These are phyloP conservation scores for Nannobrachium achirus DNA, from an alignment of 2,113 vertebrate species.

Conservation along the genomic window DNA sequence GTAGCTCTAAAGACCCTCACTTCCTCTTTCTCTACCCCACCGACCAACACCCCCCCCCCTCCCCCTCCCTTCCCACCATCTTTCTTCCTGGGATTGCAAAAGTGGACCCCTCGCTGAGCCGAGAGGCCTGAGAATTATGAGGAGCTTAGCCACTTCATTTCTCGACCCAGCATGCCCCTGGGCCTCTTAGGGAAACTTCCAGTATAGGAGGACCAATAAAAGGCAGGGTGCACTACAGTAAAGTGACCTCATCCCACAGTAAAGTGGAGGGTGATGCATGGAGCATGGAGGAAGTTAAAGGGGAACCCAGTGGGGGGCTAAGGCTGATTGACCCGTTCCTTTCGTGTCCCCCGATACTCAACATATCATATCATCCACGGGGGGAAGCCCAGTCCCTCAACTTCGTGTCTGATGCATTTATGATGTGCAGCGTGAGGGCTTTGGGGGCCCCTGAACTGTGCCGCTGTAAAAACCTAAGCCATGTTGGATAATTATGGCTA, in stretches of 20 bases:
- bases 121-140: constrained; percentile 42
- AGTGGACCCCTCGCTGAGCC: constrained; percentile 29
- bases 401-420: neutral
- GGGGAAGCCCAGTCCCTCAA: neutral
- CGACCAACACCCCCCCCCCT: neutral
- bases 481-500: neutral
- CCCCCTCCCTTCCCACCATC: neutral
- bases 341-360: neutral
- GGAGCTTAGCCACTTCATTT: constrained; percentile 37
- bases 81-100: constrained; percentile 13
- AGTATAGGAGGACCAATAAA: constrained; percentile 24
- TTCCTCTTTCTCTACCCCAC: neutral
- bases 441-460: neutral
- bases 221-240: constrained; percentile 13
- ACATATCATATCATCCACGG: too few species aligned
- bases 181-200: constrained; percentile 24
- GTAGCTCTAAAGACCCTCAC: neutral
- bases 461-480: neutral
- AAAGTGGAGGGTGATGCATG: constrained; percentile 26
- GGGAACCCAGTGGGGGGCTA: constrained; percentile 14
- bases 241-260: constrained; percentile 25
- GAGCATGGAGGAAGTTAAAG: neutral
- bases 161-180: constrained; percentile 40
- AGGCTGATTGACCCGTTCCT: neutral
- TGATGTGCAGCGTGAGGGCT: neutral